Conservation (phyloP, 1,140 invertebrate species). For the Sitobion miscanthi region DNA sequence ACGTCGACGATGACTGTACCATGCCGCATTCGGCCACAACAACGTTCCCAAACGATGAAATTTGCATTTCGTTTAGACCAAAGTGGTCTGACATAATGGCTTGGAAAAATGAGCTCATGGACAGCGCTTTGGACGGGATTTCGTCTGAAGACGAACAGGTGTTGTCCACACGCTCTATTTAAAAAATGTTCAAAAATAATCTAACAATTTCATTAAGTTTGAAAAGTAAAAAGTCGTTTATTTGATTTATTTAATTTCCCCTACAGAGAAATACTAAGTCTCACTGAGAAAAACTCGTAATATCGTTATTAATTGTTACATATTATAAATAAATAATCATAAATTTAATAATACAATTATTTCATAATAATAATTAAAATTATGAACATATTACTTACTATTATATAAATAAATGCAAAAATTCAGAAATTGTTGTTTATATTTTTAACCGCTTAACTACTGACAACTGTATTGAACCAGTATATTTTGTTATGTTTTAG, state of each 20-base stretch:
- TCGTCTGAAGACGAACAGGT: slow-evolving; percentile 33
- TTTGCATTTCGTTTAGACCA: not conserved
- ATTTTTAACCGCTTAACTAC: not conserved
- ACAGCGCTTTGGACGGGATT: not conserved
- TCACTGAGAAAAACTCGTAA: not conserved
- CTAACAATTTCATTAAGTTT: not conserved
- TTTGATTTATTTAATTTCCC: not conserved
- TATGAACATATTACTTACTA: not conserved
- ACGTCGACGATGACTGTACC: not conserved
- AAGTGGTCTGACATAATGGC: not conserved
- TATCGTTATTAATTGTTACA: not conserved
- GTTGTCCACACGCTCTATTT: not conserved
- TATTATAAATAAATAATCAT: not conserved
- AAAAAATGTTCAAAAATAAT: not conserved
- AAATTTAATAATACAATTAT: not conserved
- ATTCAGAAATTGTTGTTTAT: not conserved
- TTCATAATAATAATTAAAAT: not conserved
- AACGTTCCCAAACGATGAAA: not conserved
- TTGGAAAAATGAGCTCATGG: slow-evolving; percentile 11
- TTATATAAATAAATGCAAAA: not conserved
- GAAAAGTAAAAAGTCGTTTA: too few relatives aligned
- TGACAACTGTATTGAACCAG: not conserved
- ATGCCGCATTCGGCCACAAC: not conserved
- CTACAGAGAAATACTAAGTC: not conserved
- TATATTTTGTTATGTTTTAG: slow-evolving; percentile 61